Evolutionary conservation across 35 echinoderm and acorn worm species (phyloP).

Genomic region (Holothuria glaberrima): DNA sequence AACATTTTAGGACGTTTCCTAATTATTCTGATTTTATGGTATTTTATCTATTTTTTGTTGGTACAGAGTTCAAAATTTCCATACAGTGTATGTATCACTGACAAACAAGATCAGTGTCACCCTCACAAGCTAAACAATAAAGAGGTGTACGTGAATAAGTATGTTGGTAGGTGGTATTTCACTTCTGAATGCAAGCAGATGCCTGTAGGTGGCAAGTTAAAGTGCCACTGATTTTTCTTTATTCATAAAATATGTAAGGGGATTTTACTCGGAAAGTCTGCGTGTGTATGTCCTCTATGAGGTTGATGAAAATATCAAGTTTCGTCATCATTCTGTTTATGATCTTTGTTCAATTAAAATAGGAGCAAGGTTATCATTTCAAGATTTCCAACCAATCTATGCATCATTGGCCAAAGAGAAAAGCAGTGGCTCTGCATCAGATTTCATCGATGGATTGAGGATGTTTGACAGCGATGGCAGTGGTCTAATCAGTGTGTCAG

Average conservation of each 20-base stretch:
- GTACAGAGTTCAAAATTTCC: too few relatives aligned
- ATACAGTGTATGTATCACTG: too few relatives aligned
- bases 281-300: too few relatives aligned
- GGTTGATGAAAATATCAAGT: not conserved
- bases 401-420: conserved; percentile 22
- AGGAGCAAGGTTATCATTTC: conserved; percentile 48
- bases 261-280: not conserved
- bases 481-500: conserved; percentile 50
- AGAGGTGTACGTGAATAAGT: too few relatives aligned
- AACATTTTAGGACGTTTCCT: too few relatives aligned
- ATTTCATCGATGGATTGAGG: conserved; percentile 63
- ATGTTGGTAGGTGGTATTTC: too few relatives aligned
- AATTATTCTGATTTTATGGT: too few relatives aligned
- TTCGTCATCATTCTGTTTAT: not conserved
- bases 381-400: conserved; percentile 65
- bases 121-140: too few relatives aligned
- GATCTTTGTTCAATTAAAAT: not conserved
- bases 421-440: not conserved
- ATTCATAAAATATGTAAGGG: not conserved
- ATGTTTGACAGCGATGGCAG: conserved; percentile 71
- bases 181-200: too few relatives aligned
- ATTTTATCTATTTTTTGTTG: too few relatives aligned
- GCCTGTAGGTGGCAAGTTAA: not conserved
- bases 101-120: too few relatives aligned
- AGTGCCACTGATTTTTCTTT: not conserved